phyloP scores from a whole-genome alignment of 2,113 vertebrate genomes.

The Chunga burmeisteri region DNA sequence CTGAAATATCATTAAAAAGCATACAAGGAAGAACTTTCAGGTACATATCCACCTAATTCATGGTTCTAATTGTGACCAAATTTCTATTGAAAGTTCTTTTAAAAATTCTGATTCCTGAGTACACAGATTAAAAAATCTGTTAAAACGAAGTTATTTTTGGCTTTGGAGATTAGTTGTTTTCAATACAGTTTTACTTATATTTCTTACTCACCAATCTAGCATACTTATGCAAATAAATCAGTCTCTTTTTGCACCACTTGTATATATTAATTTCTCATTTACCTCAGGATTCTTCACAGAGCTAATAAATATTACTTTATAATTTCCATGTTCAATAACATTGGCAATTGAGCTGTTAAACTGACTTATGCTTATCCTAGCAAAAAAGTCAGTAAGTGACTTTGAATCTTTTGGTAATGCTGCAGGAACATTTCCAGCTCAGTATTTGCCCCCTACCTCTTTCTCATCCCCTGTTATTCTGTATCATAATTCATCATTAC shows the following conservation, averaged over 20 bases:
- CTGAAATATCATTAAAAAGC: neutral
- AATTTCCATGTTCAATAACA: constrained; percentile 25
- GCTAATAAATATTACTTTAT: constrained; percentile 5
- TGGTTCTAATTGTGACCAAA: neutral
- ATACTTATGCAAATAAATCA: neutral
- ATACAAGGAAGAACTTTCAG: neutral
- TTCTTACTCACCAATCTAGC: neutral
- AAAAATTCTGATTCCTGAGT: neutral
- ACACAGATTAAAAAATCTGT: neutral
- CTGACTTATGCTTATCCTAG: constrained; percentile 51
- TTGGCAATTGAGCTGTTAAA: constrained; percentile 57
- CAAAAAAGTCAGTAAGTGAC: neutral
- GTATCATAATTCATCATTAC: constrained; percentile 66
- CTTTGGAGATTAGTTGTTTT: neutral
- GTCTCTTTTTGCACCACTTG: neutral
- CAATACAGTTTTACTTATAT: neutral
- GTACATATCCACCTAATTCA: neutral
- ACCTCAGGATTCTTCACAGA: neutral
- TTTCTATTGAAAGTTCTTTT: neutral
- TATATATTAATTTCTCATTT: constrained; percentile 37
- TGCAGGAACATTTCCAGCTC: constrained; percentile 33
- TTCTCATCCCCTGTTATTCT: constrained; percentile 42
- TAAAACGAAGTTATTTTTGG: neutral
- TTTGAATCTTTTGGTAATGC: constrained; percentile 61
- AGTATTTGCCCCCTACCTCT: neutral